Percentiles rank a stretch among this genome's conserved stretches.
Evolutionary conservation across 1,140 invertebrate genomes (phyloP).

Genomic region (Prorops nasuta): DNA sequence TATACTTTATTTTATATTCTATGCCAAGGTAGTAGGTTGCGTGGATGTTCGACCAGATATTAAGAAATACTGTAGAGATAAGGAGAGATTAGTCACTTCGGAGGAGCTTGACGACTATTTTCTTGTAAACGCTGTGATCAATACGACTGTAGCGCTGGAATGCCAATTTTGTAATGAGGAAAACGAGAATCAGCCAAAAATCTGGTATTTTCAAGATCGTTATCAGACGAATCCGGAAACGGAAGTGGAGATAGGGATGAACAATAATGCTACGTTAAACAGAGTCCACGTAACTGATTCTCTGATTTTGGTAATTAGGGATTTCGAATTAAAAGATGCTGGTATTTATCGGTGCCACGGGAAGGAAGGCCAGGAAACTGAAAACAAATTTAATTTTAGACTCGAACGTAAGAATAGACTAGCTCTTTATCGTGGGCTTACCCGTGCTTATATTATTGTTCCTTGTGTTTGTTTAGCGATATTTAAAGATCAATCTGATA

Average conservation of each 20-base stretch:
- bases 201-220: constrained; percentile 56
- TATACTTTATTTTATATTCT: no score
- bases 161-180: constrained; percentile 55
- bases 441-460: no score
- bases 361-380: constrained; percentile 45
- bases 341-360: constrained; percentile 58
- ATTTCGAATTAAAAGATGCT: constrained; percentile 42
- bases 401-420: constrained; percentile 53
- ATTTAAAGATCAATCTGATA: constrained; percentile 31
- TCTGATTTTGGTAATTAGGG: constrained; percentile 50
- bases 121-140: constrained; percentile 47
- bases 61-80: constrained; percentile 49
- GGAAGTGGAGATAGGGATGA: constrained; percentile 55
- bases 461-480: constrained; percentile 32
- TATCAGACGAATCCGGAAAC: constrained; percentile 29
- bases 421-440: no score
- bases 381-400: constrained; percentile 57
- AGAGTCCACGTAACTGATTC: constrained; percentile 47
- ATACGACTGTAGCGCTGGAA: constrained; percentile 46
- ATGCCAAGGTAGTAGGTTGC: no score
- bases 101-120: constrained; percentile 53
- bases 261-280: constrained; percentile 50
- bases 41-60: constrained; percentile 4
- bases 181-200: constrained; percentile 46
- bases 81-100: constrained; percentile 44